These are phyloP conservation scores for Pica pica DNA, from an alignment of 2,113 vertebrate species.

Conservation along the genomic window DNA sequence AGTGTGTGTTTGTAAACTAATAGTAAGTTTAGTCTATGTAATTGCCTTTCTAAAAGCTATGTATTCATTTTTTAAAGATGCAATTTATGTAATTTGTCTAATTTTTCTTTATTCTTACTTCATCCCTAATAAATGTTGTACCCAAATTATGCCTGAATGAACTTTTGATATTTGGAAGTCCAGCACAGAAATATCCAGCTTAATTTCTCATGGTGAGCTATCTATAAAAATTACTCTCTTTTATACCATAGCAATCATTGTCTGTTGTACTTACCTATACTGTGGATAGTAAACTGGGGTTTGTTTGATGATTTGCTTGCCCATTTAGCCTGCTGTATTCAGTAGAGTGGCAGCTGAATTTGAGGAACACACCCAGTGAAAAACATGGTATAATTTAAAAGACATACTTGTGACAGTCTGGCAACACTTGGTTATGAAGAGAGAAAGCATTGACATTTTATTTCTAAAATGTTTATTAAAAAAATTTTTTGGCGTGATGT, in stretches of 20 bases:
- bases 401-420: background rate
- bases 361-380: background rate
- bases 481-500: background rate
- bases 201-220: background rate
- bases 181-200: background rate
- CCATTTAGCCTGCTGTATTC: background rate
- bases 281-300: background rate
- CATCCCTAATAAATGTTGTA: background rate
- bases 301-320: background rate
- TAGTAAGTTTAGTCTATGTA: background rate
- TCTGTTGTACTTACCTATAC: background rate
- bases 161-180: background rate
- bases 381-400: background rate
- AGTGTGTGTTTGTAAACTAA: background rate
- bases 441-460: background rate
- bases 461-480: background rate
- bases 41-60: background rate
- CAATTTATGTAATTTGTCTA: background rate
- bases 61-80: background rate
- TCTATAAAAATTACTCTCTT: background rate
- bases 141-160: background rate
- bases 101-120: background rate
- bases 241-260: background rate
- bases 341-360: background rate
- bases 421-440: background rate